Evolutionary conservation across 2,113 vertebrate genomes (phyloP), one percentile per base, ranked within the genome.

Genomic region (Canis aureus): DNA sequence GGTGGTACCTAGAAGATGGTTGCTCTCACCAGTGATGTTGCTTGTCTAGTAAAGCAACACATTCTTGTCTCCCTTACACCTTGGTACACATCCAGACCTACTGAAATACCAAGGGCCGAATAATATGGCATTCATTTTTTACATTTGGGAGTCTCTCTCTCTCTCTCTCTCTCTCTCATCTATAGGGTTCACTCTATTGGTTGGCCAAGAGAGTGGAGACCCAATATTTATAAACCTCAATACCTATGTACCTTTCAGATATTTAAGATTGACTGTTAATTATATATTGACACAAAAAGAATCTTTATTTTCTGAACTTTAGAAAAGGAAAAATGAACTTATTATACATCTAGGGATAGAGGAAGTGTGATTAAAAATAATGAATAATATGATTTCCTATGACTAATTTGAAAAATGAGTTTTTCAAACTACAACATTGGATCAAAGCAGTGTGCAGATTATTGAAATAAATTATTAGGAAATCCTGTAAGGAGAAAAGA

Each of bases 401-500:
- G 35, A 74, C 55, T 86, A 85, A 92, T 86, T 53, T 91, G 81
- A 89, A 79, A 96, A 95, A 32, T 6, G n/a, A 95, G 76, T 81
- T 76, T 69, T 89, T 91, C 16, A 64, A 92, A 22, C 15, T 81
- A 66, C 19, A 25, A 64, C 76, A 25, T 94, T 97, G 13, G 43
- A 76, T 97, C 95, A 95, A 93, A 96, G 1, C n/a, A 91, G 95
- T 97, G 22, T 1, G 0, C 6, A 62, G 12, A 92, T 93, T 91
- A 59, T 29, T 71, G 20, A 97, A 94, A 38, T 92, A 25, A 93
- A 22, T 78, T 97, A 92, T 66, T 66, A 55, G 62, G 89, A 93
- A 98, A 94, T 92, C 94, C 11, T 59, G 11, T 32, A 27, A 93
- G n/a, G 20, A 62, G 82, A 91, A 97, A 89, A 97, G 85, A 73